Conservation (phyloP, 2,113 vertebrate genomes). For the Phoxinus phoxinus region DNA sequence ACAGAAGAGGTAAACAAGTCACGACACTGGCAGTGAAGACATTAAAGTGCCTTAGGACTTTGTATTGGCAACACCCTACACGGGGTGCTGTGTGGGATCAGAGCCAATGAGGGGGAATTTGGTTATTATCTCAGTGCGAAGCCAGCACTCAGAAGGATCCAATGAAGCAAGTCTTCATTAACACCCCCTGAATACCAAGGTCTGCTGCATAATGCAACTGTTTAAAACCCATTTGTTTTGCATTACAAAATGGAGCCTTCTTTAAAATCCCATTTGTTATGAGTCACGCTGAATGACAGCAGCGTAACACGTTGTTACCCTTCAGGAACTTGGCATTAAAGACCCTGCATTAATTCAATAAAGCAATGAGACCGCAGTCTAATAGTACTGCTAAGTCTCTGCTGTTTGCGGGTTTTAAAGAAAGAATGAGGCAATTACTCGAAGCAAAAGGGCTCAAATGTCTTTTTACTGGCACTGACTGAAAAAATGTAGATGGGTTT, state of each 20-base stretch:
- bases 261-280: constrained; percentile 39
- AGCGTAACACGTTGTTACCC: constrained; percentile 16
- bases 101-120: constrained; percentile 19
- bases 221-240: constrained; percentile 46
- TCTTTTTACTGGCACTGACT: constrained; percentile 33
- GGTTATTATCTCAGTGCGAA: constrained; percentile 40
- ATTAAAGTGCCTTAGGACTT: constrained; percentile 43
- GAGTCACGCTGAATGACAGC: constrained; percentile 33
- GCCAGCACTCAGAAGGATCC: constrained; percentile 2
- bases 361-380: constrained; percentile 38
- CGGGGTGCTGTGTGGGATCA: background rate
- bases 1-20: constrained; percentile 50
- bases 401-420: constrained; percentile 27
- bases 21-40: constrained; percentile 35
- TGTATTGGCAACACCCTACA: constrained; percentile 23
- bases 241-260: background rate
- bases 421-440: constrained; percentile 45
- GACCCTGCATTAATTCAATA: constrained; percentile 42
- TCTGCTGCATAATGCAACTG: constrained; percentile 21
- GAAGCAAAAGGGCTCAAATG: constrained; percentile 33
- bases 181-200: constrained; percentile 23
- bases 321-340: constrained; percentile 24
- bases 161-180: constrained; percentile 33
- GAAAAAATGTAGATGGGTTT: background rate
- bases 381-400: constrained; percentile 33